These are phyloP conservation scores for Chaetura pelagica DNA, from an alignment of 2,113 vertebrate species.

Conservation along the genomic window DNA sequence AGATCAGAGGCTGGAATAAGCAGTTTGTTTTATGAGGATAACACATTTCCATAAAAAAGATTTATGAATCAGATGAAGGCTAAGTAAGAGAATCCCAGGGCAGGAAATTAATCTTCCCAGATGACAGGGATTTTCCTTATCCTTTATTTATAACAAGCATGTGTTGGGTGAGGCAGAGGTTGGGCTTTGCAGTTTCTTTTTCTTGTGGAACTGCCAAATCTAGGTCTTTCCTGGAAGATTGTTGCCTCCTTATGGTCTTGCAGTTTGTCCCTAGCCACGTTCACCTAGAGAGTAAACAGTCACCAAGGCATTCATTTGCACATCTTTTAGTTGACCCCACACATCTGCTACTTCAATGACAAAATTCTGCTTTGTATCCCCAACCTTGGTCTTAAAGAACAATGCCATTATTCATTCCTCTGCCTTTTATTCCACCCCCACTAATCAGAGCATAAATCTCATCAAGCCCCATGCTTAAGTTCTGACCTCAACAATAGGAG, in stretches of 20 bases:
- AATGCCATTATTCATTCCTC: background rate
- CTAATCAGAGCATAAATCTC: background rate
- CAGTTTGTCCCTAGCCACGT: background rate
- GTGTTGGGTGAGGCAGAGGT: background rate
- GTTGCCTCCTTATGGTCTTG: background rate
- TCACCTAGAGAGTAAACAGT: background rate
- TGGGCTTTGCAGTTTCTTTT: background rate
- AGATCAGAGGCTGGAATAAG: background rate
- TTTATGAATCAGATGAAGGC: background rate
- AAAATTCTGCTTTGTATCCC: background rate
- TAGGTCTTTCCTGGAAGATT: background rate
- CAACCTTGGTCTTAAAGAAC: background rate
- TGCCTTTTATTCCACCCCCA: background rate
- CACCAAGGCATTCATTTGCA: background rate
- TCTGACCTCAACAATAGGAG: background rate
- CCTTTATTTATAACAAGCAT: background rate
- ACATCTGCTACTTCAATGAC: background rate
- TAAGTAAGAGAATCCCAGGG: background rate
- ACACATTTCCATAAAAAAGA: background rate
- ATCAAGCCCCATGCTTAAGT: background rate
- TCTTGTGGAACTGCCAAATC: background rate
- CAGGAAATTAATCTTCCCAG: conserved; percentile 48
- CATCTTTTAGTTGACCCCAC: background rate
- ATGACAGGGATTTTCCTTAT: conserved; percentile 29
- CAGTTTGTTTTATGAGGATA: background rate